Evolutionary conservation across 2,113 vertebrate genomes (phyloP), one percentile per base, ranked within the genome.

Genomic region (Polypterus bichir): DNA sequence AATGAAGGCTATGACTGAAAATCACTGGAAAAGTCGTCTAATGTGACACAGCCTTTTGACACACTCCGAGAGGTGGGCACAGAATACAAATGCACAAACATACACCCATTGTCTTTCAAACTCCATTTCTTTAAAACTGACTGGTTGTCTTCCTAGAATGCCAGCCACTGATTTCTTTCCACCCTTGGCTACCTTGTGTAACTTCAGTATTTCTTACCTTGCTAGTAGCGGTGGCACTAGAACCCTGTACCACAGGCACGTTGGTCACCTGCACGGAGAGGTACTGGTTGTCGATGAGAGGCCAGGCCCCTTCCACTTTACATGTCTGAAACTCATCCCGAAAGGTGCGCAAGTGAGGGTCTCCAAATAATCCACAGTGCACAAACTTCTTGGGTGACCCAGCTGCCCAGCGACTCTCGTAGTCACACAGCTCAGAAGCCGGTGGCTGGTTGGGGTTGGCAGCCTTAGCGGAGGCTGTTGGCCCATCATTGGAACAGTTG

Each of bases 231-330:
- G 87, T 90, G 69, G 88, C 87, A 1, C 85, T 88, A 57, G 85
- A 89, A 9, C 85, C 86, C 0, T 79, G 76, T 48, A 88, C 81
- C 3, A 90, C 88, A 0, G 87, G 85, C 10, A 90, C 86, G 1
- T 89, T 90, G 70, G 88, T 89, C 74, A 90, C 87, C 79, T 90
- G 88, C 58, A 90, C 87, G 0, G 87, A 89, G 70, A 90, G 75
- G 80, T 80, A 88, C 62, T 75, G 80, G 68, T 88, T 89, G 64
- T 90, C 86, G 4, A 90, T 87, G 60, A 90, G 79, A 9, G 88
- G 87, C 88, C 88, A 90, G 48, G 88, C 88, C 57, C 88, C 88
- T 57, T 88, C 86, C 54, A 89, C 86, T 65, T 88, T 84, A 68
- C 88, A 90, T 10, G 88, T 90, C 79, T 89, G 88, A 75, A 90